Conservation (phyloP, 2,888 invertebrate genomes). For the Achlya flavicornis region DNA sequence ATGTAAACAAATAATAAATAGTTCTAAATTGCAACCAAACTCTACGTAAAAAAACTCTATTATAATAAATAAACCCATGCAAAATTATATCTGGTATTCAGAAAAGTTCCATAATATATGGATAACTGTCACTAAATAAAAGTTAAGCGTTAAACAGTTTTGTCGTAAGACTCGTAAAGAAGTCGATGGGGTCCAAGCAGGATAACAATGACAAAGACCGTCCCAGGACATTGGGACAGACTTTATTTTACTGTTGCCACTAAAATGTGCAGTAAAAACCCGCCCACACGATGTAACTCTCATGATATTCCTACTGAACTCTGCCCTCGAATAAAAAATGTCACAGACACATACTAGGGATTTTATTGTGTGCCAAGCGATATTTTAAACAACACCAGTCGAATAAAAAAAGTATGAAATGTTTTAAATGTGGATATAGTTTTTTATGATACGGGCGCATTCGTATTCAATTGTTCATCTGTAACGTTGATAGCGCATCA, state of each 20-base stretch:
- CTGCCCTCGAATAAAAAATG: conserved; percentile 68
- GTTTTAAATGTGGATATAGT: neutral
- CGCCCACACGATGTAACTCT: conserved; percentile 74
- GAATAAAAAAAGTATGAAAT: neutral
- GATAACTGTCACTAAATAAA: conserved; percentile 56
- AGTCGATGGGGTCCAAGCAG: conserved; percentile 49
- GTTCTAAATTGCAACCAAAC: too few species aligned
- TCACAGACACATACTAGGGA: conserved; percentile 35
- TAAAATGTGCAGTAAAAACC: conserved; percentile 77
- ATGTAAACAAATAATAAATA: too few species aligned
- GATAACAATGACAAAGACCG: conserved; percentile 66
- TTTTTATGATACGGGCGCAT: conserved; percentile 4
- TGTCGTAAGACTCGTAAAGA: conserved; percentile 66
- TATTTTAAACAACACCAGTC: conserved; percentile 1
- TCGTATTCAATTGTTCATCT: neutral
- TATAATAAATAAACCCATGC: conserved; percentile 12
- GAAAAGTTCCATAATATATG: conserved; percentile 33
- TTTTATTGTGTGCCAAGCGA: conserved; percentile 26
- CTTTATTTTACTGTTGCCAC: conserved; percentile 76
- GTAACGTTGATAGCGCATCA: neutral
- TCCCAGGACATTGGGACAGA: conserved; percentile 66
- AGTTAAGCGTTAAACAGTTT: conserved; percentile 64
- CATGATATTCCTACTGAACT: conserved; percentile 74
- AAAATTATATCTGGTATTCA: conserved; percentile 33
- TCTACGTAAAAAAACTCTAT: neutral